Base-by-base conservation (phyloP, 2,797 vertebrate genomes). In the Aulostomus chinensis region DNA sequence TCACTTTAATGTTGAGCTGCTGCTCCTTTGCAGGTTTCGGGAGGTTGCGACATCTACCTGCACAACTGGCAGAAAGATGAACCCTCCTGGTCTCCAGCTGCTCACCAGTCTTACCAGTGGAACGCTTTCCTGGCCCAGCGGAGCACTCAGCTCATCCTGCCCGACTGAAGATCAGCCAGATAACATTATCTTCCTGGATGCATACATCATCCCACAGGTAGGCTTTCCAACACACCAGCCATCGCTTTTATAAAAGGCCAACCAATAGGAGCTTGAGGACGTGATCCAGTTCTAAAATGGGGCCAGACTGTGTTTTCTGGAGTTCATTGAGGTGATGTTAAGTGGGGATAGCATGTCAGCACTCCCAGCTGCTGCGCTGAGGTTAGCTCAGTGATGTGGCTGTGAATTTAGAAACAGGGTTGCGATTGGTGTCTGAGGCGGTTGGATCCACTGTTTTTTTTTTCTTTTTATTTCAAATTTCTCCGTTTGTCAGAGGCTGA, bases 131-230 rank as follows among this genome's bases (percentile, higher is more conserved):
- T 68, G 65, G 58, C 74, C 52, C 61, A 4, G 12, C 56, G 11
- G 20, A 43, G 29, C 33, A 47, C 72, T 73, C 89, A 86, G 80
- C 83, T 75, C 36, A 63, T 68, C 50, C 5, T 60, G 32, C 71
- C 50, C 47, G 89, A 92, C 84, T 92, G 91, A 93, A 91, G 90
- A 91, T 78, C 71, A 61, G 87, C 91, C 92, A 93, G 91, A 88
- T 83, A 82, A 73, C 84, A 67, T 88, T 84, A 86, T 86, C 86
- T 79, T 60, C 80, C 85, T 66, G 63, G 71, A 85, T 82, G 83
- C 62, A 64, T 87, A 68, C 88, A 81, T 88, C 91, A 86, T 90
- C 58, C 68, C 68, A 67, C 89, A 93, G 91, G 92, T 93, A 86
- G 80, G 77, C 76, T 63, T 84, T 91, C 86, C 89, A 87, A 51